These are phyloP conservation scores for Drosophila robusta DNA, from an alignment of 2,888 invertebrate genomes.

Conservation along the genomic window DNA sequence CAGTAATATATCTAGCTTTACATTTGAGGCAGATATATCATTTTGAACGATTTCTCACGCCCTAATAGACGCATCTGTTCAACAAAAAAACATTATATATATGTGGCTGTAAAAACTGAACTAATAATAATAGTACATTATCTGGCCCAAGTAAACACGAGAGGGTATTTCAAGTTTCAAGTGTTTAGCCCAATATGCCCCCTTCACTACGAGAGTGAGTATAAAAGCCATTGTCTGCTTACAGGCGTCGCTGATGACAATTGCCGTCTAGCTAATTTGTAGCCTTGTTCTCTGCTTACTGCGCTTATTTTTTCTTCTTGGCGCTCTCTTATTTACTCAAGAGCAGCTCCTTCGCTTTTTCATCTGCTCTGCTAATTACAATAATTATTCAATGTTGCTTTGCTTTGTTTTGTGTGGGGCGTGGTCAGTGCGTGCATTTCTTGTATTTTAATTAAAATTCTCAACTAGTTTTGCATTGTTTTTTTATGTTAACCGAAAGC, in stretches of 20 bases:
- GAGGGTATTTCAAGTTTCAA: no score
- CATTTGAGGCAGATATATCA: no score
- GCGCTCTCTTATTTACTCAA: not conserved
- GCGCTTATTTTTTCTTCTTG: not conserved
- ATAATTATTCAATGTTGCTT: slow-evolving; percentile 60
- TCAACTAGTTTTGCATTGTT: slow-evolving; percentile 11
- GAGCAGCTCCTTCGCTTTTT: not conserved
- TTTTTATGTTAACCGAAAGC: not conserved
- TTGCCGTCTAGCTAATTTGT: slow-evolving; percentile 27
- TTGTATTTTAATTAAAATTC: slow-evolving; percentile 38
- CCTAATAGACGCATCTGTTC: no score
- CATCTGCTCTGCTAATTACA: slow-evolving; percentile 54
- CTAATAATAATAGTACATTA: no score
- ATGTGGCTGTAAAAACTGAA: no score
- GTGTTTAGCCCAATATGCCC: no score
- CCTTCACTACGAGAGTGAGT: no score
- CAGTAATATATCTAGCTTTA: no score
- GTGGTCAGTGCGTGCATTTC: slow-evolving; percentile 4
- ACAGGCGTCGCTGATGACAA: slow-evolving; percentile 36
- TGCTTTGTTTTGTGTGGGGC: slow-evolving; percentile 10
- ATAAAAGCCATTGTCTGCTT: slow-evolving; percentile 36
- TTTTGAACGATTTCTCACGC: no score
- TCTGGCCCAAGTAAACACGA: no score
- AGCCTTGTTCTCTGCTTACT: not conserved
- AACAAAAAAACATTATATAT: no score